Evolutionary conservation across 2,797 vertebrate species (phyloP), one percentile per base, ranked within the genome.

Genomic region (Prunella strophiata): DNA sequence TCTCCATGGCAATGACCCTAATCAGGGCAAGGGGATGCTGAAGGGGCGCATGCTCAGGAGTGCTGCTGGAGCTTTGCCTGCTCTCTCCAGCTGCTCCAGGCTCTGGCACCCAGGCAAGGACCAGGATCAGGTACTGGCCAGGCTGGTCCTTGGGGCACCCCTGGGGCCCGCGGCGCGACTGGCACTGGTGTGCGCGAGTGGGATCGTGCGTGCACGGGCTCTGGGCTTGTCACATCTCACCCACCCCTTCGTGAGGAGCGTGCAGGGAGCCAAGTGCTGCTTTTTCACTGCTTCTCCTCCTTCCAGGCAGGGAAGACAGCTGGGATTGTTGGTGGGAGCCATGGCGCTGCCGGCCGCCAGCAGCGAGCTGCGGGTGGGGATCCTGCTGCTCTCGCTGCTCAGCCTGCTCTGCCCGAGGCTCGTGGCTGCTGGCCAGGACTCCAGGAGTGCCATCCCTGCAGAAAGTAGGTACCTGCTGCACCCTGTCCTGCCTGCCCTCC

Each of bases 1-100:
- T 97, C 96, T 96, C 96, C 89, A 96, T 97, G 95, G 95, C 96
- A 96, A 97, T 95, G 96, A 93, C 96, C 95, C 96, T 59, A 51
- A 93, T 93, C 88, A 78, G 89, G 54, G 76, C 88, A 88, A 26
- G 62, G 90, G 85, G 50, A 74, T 95, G 70, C 85, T 27, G 45
- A 40, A 85, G 94, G 76, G 19, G 63, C 96, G 96, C 96, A 97
- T 97, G 95, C 96, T 95, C 94, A n/a, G 8, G 71, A 87, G 89
- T 5, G 40, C 62, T 34, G 91, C 65, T 76, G 76, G 79, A 91
- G 85, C 72, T 90, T 87, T n/a, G 11, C 51, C 77, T 74, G 85
- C 78, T 91, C 2, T 0, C 50, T 52, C 4, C 70, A 68, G 85
- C 91, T 76, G 72, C 90, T 96, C 85, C 83, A 4, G 89, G 81